A percentile compares a stretch with the other conserved stretches of the same genome.
These are phyloP conservation scores for Melieria picta DNA, from an alignment of 2,888 invertebrate species.

Conservation along the genomic window DNA sequence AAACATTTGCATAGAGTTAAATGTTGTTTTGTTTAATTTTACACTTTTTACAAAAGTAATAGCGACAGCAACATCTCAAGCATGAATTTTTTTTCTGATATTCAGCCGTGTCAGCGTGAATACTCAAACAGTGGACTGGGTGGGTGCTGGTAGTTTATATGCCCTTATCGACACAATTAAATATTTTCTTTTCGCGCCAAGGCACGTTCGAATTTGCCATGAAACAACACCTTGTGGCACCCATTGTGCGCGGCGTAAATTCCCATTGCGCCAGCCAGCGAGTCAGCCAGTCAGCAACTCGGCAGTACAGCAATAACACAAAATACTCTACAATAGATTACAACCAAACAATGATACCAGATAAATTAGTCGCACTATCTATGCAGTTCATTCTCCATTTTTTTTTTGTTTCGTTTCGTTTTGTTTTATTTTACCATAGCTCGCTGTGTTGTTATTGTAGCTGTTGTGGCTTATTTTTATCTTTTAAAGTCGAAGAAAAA, in stretches of 20 bases:
- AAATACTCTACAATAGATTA: conserved; percentile 20
- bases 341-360: conserved; percentile 27
- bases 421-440: no score
- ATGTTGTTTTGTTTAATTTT: no score
- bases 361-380: conserved; percentile 44
- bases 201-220: conserved; percentile 17
- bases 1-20: no score
- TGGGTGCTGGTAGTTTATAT: no score
- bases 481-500: neutral
- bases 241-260: neutral
- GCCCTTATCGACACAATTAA: conserved; percentile 15
- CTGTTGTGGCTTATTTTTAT: no score
- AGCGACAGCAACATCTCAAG: no score
- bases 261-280: conserved; percentile 3
- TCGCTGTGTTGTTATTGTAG: no score
- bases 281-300: neutral
- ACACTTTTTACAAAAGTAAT: no score
- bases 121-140: no score
- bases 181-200: neutral
- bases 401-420: neutral
- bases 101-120: no score
- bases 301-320: neutral
- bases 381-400: conserved; percentile 31
- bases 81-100: no score
- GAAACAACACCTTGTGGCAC: neutral